phyloP scores from a whole-genome alignment of 2,113 vertebrate species.

The Anser brachyrhynchus region DNA sequence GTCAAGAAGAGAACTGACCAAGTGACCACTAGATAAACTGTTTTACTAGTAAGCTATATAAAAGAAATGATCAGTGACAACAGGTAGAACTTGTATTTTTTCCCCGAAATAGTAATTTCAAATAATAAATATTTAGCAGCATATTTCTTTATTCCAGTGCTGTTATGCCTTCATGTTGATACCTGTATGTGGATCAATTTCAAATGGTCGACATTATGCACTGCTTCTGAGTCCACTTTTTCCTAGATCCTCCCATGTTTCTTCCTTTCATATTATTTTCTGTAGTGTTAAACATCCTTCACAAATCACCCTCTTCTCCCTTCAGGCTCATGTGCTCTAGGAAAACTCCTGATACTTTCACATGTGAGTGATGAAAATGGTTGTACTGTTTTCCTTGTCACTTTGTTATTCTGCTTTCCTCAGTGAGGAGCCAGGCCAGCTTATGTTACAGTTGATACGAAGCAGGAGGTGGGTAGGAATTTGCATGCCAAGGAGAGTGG shows the following conservation, averaged over 20 bases:
- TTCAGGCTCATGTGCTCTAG: not conserved
- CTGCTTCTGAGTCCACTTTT: not conserved
- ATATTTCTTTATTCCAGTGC: not conserved
- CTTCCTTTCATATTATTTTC: not conserved
- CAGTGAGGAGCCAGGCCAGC: not conserved
- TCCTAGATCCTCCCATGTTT: not conserved
- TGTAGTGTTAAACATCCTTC: not conserved
- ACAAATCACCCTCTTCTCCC: not conserved
- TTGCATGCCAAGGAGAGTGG: not conserved
- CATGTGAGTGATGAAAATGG: fast-evolving
- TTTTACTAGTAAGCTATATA: not conserved
- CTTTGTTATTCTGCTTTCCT: not conserved
- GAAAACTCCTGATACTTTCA: not conserved
- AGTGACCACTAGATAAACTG: not conserved
- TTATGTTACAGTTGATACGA: fast-evolving
- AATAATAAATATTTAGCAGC: not conserved
- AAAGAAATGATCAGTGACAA: not conserved
- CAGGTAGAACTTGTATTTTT: not conserved
- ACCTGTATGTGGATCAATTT: fast-evolving
- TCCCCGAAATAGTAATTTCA: not conserved
- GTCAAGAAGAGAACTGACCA: not conserved
- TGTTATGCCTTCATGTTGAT: not conserved
- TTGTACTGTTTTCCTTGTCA: not conserved
- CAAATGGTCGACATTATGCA: not conserved
- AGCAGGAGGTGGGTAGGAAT: not conserved